Percentiles rank a stretch among this genome's conserved stretches.
These are phyloP conservation scores for Belonocnema kinseyi DNA, from an alignment of 1,140 invertebrate genomes.

Conservation along the genomic window DNA sequence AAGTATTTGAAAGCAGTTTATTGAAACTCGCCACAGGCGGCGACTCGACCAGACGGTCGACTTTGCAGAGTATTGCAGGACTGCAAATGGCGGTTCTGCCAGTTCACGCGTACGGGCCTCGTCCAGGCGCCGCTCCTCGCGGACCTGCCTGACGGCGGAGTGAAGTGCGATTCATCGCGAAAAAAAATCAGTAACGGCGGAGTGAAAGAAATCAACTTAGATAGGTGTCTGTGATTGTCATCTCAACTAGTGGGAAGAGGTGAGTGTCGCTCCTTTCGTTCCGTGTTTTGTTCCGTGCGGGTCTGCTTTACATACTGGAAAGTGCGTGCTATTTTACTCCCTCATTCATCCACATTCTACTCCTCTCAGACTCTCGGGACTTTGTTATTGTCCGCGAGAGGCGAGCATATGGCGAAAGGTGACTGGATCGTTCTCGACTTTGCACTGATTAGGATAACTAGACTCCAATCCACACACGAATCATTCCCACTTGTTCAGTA, in stretches of 20 bases:
- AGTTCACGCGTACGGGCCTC: conserved; percentile 60
- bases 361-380: not conserved
- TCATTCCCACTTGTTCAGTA: not conserved
- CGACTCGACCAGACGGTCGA: conserved; percentile 30
- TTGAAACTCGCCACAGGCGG: conserved; percentile 22
- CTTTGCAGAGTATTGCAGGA: not conserved
- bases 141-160: conserved; percentile 53
- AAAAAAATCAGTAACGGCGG: not conserved
- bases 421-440: conserved; percentile 21
- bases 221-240: conserved; percentile 22
- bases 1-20: not conserved
- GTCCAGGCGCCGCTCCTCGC: conserved; percentile 56
- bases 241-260: conserved; percentile 29
- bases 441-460: conserved; percentile 7
- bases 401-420: conserved; percentile 25
- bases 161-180: not conserved
- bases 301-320: not conserved
- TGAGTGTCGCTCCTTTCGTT: conserved; percentile 27
- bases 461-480: not conserved
- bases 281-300: conserved; percentile 32
- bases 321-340: conserved; percentile 4
- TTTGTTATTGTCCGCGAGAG: conserved; percentile 26
- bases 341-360: not conserved
- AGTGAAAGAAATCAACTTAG: not conserved
- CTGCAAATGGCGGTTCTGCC: conserved; percentile 58